Evolutionary conservation across 2,888 invertebrate genomes (phyloP), one percentile per base, ranked within the genome.

Genomic region (Pseudolycoriella hygida): DNA sequence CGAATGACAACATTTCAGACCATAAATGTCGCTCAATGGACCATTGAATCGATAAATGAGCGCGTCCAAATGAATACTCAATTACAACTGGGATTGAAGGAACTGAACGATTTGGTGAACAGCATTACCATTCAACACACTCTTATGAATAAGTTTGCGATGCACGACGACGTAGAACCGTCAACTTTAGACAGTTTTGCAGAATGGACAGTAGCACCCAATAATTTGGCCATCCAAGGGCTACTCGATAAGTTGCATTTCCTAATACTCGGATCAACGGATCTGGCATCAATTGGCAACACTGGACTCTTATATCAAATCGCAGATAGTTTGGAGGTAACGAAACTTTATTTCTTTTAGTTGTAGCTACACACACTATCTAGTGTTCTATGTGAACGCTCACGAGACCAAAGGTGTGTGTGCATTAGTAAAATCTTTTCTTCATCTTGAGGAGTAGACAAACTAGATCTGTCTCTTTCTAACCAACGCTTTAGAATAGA

Each of bases 171-270:
- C 47, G 63, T 76, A 51, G 80, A 84, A 57, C 59, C 66, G 50
- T 67, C 67, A 48, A 86, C 86, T 5, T 56, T 85, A 50, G 68
- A 79, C 55, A 72, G 76, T 55, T 85, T 84, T 56, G 81, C 84
- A 1, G 68, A 67, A 51, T 73, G 72, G 64, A 76, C 77, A 38
- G 76, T 83, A 2, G 76, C 81, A 1, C 79, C 78, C 53, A 73
- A 74, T 53, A 64, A 74, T 1, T 67, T 72, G 40, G 78, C 80
- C 2, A 65, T 84, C 45, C 72, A 74, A 25, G 73, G 74, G 49
- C 56, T 80, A 18, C 60, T 85, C 53, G 77, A 80, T 56, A 67
- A 74, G 8, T 69, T 84, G 32, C 78, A 82, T 58, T 63, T 72
- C 4, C 66, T 76, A 17, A 64, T 81, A 3, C 48, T 57, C 25